These are phyloP conservation scores for Danaus chrysippus DNA, from an alignment of 2,888 invertebrate species.

Conservation along the genomic window DNA sequence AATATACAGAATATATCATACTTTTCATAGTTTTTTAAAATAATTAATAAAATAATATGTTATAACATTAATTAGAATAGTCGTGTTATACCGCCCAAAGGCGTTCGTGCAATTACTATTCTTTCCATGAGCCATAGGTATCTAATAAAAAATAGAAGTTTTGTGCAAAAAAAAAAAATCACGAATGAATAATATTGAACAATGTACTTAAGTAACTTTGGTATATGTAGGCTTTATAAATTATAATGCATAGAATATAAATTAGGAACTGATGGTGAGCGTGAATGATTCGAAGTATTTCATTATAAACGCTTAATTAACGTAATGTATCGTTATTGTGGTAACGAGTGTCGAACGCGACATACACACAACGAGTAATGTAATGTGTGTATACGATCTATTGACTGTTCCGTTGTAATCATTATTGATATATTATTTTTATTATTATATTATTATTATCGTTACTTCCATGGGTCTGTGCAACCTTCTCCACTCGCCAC, in stretches of 20 bases:
- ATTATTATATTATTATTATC: conserved; percentile 39
- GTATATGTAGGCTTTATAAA: conserved; percentile 78
- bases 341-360: conserved; percentile 41
- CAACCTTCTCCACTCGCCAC: conserved; percentile 31
- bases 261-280: conserved; percentile 68
- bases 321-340: conserved; percentile 61
- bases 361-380: conserved; percentile 17
- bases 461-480: conserved; percentile 49
- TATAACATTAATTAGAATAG: conserved; percentile 6
- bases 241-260: conserved; percentile 74
- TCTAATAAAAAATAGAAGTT: conserved; percentile 53
- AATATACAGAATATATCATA: conserved; percentile 1
- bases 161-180: conserved; percentile 60
- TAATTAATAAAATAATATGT: neutral
- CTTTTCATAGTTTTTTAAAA: conserved; percentile 2
- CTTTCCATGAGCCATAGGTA: conserved; percentile 49
- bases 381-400: conserved; percentile 67
- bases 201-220: conserved; percentile 78
- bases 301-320: conserved; percentile 66
- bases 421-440: conserved; percentile 7
- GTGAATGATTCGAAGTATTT: conserved; percentile 65
- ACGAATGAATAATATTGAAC: conserved; percentile 63
- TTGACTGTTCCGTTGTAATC: neutral
- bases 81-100: conserved; percentile 37
- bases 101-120: conserved; percentile 50